Evolutionary conservation across 2,888 invertebrate species (phyloP), one percentile per base, ranked within the genome.

Genomic region (Isoperla grammatica): DNA sequence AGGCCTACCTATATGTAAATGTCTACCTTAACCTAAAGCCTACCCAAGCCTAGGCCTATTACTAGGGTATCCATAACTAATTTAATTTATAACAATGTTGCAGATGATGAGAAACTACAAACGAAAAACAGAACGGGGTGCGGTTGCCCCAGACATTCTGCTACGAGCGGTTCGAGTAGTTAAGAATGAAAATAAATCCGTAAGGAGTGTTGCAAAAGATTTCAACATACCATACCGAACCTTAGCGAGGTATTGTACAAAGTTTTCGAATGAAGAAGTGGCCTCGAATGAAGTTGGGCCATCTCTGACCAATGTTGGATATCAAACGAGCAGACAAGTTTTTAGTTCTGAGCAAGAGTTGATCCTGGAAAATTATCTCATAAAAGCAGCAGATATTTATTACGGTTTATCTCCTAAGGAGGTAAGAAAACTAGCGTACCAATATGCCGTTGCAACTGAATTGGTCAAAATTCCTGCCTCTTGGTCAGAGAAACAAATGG

Each of bases 291-390:
- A 37, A 9, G 37, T 9, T 37, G 11, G 6, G 37, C 37, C 37
- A 37, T 9, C 8, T 11, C 6, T 11, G 8, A 37, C 8, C 11
- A 37, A 6, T 37, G 37, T 37, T 37, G 37, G 37, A 9, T 37
- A 37, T 37, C 37, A 11, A 37, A 37, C 8, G 11, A 37, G 6
- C 37, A 6, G 22, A 20, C 58, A 37, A 56, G 39, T 60, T 22
- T 66, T 67, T 46, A 60, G 53, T 50, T 60, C 60, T 19, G 60
- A 55, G 39, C 63, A 65, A 58, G 63, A 67, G 60, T 53, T 58
- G 29, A 63, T 63, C 50, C 62, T 66, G 17, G 62, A 48, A 11
- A 58, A 40, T 15, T 64, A 66, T 64, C 40, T 64, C 45, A 59
- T 62, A 35, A 54, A 61, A 12, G 22, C 43, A 17, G 19, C 49